phyloP scores from a whole-genome alignment of 2,797 vertebrate species.

The Schizopygopsis pylzovi region DNA sequence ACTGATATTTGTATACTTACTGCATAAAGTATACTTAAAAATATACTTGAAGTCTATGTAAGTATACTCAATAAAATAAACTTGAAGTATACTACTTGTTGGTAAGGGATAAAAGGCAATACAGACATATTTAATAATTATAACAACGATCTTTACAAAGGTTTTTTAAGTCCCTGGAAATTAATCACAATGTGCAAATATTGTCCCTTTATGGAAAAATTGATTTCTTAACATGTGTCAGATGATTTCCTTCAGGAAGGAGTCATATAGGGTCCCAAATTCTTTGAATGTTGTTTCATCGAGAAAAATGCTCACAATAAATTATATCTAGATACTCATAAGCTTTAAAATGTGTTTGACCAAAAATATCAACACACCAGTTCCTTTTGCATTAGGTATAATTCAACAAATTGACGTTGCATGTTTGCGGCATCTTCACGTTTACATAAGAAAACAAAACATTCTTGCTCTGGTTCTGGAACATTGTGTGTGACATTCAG shows the following conservation, averaged over 20 bases:
- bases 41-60: too few species aligned
- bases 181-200: too few species aligned
- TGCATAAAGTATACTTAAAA: too few species aligned
- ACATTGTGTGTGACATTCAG: neutral
- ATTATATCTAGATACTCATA: neutral
- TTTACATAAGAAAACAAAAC: slow-evolving; percentile 49
- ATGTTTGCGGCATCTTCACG: neutral
- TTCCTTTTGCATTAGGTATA: neutral
- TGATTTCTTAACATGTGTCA: neutral
- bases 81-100: too few species aligned
- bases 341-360: neutral
- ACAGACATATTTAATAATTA: too few species aligned
- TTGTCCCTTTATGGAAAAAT: neutral
- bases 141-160: too few species aligned
- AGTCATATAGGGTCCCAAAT: neutral
- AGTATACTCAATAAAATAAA: too few species aligned
- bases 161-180: too few species aligned
- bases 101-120: too few species aligned
- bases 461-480: slow-evolving; percentile 37
- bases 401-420: neutral
- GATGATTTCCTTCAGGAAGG: too few species aligned
- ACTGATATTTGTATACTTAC: too few species aligned
- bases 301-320: neutral
- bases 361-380: neutral
- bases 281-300: neutral